Conservation (phyloP, 2,797 vertebrate genomes). For the Tragopan temminckii region DNA sequence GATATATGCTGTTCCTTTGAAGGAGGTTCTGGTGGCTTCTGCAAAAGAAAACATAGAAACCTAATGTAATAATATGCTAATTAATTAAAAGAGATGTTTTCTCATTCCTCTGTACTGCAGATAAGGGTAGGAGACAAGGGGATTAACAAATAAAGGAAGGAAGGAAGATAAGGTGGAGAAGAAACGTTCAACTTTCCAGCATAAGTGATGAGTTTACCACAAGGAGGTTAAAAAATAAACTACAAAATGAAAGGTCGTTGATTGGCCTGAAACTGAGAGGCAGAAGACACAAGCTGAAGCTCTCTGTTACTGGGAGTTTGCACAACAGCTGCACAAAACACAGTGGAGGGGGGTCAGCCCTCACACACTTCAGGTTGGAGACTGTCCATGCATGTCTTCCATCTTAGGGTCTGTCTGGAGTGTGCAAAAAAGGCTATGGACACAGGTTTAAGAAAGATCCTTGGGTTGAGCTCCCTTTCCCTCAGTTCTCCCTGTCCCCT, state of each 20-base stretch:
- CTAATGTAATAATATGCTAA: conserved; percentile 28
- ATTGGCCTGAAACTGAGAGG: not conserved
- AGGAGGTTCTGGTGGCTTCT: conserved; percentile 30
- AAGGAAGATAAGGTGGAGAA: not conserved
- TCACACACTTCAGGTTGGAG: not conserved
- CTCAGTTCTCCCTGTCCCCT: not conserved
- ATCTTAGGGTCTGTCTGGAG: not conserved
- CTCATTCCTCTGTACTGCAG: not conserved
- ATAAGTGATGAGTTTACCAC: not conserved
- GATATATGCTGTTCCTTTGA: conserved; percentile 8
- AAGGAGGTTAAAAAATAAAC: not conserved
- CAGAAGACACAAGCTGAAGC: not conserved
- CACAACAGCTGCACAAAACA: not conserved
- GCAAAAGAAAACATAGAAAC: not conserved
- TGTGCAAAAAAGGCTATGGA: not conserved
- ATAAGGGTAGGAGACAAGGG: not conserved
- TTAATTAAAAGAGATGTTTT: conserved; percentile 34
- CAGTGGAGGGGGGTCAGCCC: not conserved
- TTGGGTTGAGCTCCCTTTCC: not conserved
- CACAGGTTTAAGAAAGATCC: not conserved
- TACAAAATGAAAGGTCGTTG: not conserved
- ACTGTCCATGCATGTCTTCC: fast-evolving
- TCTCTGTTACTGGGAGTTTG: not conserved
- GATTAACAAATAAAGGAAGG: not conserved
- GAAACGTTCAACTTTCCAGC: not conserved